Evolutionary conservation across 2,113 vertebrate genomes (phyloP).

Genomic region (Chiloscyllium plagiosum): DNA sequence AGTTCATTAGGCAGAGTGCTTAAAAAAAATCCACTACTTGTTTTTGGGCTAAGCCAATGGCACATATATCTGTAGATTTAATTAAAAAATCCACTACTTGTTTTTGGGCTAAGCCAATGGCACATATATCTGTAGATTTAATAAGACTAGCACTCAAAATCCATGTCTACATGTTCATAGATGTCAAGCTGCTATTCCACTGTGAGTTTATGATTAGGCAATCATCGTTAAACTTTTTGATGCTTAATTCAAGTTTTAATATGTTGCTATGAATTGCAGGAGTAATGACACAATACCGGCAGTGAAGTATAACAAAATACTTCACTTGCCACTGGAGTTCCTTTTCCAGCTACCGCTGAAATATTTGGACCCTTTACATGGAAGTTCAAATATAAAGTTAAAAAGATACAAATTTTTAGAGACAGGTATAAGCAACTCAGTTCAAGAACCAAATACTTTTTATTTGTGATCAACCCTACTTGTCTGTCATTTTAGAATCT

Average conservation of each 20-base stretch:
- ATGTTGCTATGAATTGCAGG: neutral
- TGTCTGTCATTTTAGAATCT: neutral
- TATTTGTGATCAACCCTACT: neutral
- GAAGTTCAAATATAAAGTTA: neutral
- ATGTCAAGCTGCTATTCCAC: neutral
- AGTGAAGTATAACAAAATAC: neutral
- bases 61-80: neutral
- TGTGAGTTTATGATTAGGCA: neutral
- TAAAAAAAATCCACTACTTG: neutral
- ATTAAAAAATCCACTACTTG: neutral
- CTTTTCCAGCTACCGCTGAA: neutral
- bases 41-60: neutral
- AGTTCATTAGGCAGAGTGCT: neutral
- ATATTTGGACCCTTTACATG: neutral
- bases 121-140: neutral
- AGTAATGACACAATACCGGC: neutral
- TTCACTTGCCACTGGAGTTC: neutral
- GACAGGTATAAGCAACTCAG: neutral
- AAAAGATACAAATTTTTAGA: neutral
- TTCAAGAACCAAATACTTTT: neutral
- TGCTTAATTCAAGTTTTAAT: neutral
- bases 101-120: neutral
- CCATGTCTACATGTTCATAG: neutral
- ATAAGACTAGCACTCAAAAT: neutral
- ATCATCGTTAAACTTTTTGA: neutral